Conservation (phyloP, 2,113 vertebrate genomes). For the Equus quagga region DNA sequence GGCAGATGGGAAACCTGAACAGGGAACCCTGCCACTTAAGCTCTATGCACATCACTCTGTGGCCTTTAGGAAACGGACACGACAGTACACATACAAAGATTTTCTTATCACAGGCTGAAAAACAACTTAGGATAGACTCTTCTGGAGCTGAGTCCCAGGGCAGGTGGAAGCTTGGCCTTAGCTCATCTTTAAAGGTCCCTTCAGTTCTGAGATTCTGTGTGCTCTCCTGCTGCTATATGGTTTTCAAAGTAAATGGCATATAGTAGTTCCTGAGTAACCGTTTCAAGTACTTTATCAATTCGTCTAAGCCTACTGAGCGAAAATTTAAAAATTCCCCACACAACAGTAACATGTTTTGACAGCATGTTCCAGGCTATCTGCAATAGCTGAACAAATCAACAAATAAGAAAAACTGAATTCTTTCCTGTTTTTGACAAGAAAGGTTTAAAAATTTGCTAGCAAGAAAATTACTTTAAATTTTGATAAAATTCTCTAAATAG, state of each 20-base stretch:
- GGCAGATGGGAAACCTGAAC: neutral
- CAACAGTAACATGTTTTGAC: neutral
- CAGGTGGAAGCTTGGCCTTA: neutral
- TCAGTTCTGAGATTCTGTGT: neutral
- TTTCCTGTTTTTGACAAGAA: constrained; percentile 36
- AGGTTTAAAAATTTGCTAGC: neutral
- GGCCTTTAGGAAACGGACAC: neutral
- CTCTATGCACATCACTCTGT: neutral
- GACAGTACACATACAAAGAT: neutral
- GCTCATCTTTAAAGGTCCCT: neutral
- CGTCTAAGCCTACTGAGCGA: neutral
- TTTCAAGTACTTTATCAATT: neutral
- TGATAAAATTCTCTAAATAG: constrained; percentile 53
- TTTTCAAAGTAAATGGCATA: neutral
- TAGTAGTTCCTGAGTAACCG: neutral
- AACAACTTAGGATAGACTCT: neutral
- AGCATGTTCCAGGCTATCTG: neutral
- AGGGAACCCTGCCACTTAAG: neutral
- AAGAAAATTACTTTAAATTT: constrained; percentile 38
- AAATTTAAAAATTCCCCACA: neutral
- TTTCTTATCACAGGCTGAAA: neutral
- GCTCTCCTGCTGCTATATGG: neutral
- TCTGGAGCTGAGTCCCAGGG: neutral
- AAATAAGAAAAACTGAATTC: neutral
- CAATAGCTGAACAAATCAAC: neutral